Evolutionary conservation across 2,888 invertebrate genomes (phyloP).

Genomic region (Acrobasis suavella): DNA sequence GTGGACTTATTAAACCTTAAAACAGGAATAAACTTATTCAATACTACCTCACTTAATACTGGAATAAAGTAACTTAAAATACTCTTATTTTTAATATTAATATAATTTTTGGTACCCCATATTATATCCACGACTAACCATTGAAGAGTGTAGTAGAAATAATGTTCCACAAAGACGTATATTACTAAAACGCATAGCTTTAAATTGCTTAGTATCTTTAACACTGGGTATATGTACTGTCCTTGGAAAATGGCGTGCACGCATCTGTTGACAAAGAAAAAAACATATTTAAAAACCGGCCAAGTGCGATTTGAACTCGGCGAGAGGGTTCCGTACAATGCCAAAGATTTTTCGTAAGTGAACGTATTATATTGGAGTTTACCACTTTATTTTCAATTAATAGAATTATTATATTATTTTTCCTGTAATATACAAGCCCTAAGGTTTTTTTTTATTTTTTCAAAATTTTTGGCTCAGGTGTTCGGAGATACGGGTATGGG

Average conservation of each 20-base stretch:
- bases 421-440: too few species aligned
- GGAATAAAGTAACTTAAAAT: neutral
- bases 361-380: too few species aligned
- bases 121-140: constrained; percentile 61
- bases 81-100: constrained; percentile 29
- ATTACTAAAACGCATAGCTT: constrained; percentile 45
- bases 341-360: too few species aligned
- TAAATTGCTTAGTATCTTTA: constrained; percentile 45
- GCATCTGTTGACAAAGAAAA: constrained; percentile 47
- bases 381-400: too few species aligned
- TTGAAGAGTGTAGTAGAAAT: constrained; percentile 62
- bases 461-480: too few species aligned
- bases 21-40: constrained; percentile 17
- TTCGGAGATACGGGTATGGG: too few species aligned
- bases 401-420: too few species aligned
- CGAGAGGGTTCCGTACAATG: too few species aligned
- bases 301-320: too few species aligned
- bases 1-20: constrained; percentile 8
- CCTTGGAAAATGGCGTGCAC: constrained; percentile 48
- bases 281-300: neutral
- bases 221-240: constrained; percentile 59
- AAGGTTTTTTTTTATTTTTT: too few species aligned
- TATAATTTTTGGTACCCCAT: constrained; percentile 47
- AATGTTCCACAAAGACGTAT: constrained; percentile 52
- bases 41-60: neutral